These are phyloP conservation scores for Pelobates fuscus DNA, from an alignment of 2,113 vertebrate species.

Conservation along the genomic window DNA sequence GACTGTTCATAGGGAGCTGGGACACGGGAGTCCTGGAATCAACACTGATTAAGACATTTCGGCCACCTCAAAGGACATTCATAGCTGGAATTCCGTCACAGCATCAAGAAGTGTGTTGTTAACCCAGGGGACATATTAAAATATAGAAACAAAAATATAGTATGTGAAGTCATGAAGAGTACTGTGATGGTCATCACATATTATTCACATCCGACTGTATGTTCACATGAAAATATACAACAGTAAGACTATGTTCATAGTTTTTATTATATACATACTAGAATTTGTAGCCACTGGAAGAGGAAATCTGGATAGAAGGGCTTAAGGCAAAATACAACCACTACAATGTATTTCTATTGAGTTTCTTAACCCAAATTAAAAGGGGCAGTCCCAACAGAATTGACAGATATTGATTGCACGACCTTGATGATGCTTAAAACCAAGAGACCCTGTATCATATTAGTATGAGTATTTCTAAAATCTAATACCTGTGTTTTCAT, in stretches of 20 bases:
- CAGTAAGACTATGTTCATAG: conserved; percentile 23
- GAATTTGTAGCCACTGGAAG: conserved; percentile 8
- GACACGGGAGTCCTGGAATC: conserved; percentile 69
- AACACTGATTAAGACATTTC: conserved; percentile 69
- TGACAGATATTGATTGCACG: neutral
- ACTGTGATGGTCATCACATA: conserved; percentile 40
- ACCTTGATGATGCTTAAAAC: neutral
- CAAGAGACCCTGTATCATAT: neutral
- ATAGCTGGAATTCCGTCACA: conserved; percentile 22
- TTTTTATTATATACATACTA: conserved; percentile 27
- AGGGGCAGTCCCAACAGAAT: neutral
- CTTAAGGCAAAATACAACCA: conserved; percentile 6
- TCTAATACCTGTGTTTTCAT: too few species aligned
- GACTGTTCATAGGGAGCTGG: conserved; percentile 67
- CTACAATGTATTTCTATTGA: neutral
- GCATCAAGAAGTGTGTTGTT: neutral
- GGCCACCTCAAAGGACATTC: conserved; percentile 41
- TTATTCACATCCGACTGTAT: conserved; percentile 24
- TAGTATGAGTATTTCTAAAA: neutral
- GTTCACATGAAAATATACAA: conserved; percentile 24
- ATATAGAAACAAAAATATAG: conserved; percentile 11
- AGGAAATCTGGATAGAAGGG: conserved; percentile 22
- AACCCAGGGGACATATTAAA: conserved; percentile 32
- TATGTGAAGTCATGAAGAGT: conserved; percentile 24
- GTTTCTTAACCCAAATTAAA: neutral